Evolutionary conservation across 1,140 invertebrate genomes (phyloP).

Genomic region (Lutraria rhynchaena): DNA sequence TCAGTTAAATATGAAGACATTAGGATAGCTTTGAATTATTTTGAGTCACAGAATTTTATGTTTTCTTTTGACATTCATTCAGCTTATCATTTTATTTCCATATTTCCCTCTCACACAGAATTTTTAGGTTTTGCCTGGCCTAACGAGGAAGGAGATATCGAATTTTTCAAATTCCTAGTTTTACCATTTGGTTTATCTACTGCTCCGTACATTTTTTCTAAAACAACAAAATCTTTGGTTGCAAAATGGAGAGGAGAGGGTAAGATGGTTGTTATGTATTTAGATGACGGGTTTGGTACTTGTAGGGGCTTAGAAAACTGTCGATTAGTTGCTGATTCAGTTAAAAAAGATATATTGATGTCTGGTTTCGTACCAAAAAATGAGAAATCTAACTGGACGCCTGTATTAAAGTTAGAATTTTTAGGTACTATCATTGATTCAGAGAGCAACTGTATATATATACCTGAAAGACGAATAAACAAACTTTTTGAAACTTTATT

Average conservation of each 20-base stretch:
- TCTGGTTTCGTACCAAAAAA: slow-evolving; percentile 18
- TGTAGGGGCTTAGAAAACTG: not conserved
- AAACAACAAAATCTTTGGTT: slow-evolving; percentile 33
- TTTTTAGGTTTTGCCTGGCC: slow-evolving; percentile 26
- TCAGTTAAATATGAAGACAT: slow-evolving; percentile 31
- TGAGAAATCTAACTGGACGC: slow-evolving; percentile 26
- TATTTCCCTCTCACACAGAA: not conserved
- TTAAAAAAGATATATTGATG: slow-evolving; percentile 12
- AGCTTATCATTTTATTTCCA: slow-evolving; percentile 45
- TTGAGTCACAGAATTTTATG: slow-evolving; percentile 9
- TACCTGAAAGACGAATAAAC: not conserved
- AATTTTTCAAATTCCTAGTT: slow-evolving; percentile 41
- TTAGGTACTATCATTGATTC: slow-evolving; percentile 8
- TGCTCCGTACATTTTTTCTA: slow-evolving; percentile 48
- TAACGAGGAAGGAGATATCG: not conserved
- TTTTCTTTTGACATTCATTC: slow-evolving; percentile 49
- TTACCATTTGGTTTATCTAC: slow-evolving; percentile 49
- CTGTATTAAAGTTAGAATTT: not conserved
- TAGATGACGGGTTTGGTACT: slow-evolving; percentile 34
- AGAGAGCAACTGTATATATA: not conserved
- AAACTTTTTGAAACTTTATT: not conserved
- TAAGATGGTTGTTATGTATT: slow-evolving; percentile 34
- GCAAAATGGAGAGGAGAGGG: slow-evolving; percentile 50
- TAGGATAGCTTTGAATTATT: slow-evolving; percentile 6
- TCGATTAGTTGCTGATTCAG: not conserved